Evolutionary conservation across 2,888 invertebrate genomes (phyloP).

Genomic region (Eurytoma californica): DNA sequence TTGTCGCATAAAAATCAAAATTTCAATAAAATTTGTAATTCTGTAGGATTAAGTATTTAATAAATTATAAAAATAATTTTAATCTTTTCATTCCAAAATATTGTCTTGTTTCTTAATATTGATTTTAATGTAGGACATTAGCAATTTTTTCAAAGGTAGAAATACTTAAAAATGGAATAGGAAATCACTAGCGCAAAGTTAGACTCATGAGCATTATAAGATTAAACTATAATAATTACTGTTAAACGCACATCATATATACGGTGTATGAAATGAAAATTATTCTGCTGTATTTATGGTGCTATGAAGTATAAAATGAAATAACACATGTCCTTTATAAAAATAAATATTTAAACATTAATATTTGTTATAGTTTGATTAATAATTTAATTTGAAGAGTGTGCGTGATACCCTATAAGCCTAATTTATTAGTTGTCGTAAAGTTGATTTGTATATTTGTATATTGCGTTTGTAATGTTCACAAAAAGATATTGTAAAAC

Average conservation of each 20-base stretch:
- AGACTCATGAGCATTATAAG: not conserved
- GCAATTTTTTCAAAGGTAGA: conserved; percentile 1
- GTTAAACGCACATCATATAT: conserved; percentile 32
- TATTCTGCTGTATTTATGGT: conserved; percentile 11
- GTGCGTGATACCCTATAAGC: not conserved
- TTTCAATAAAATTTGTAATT: not conserved
- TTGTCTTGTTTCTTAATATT: not conserved
- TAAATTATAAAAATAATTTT: conserved; percentile 3
- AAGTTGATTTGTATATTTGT: conserved; percentile 36
- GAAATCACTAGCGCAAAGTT: not conserved
- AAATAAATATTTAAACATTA: not conserved
- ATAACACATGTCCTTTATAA: conserved; percentile 11
- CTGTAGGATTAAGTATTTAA: not conserved
- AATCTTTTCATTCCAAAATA: conserved; percentile 4
- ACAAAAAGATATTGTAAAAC: not conserved
- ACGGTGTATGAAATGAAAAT: conserved; percentile 4
- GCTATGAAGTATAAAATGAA: conserved; percentile 8
- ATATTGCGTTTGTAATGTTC: conserved; percentile 19
- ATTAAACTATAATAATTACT: not conserved
- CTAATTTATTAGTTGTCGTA: not conserved
- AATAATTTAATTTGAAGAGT: not conserved
- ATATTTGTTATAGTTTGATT: not conserved
- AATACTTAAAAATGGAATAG: not conserved
- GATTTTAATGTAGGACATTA: not conserved
- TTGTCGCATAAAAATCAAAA: not conserved